Percentiles rank a stretch among this genome's conserved stretches.
These are phyloP conservation scores for Limnothrissa miodon DNA, from an alignment of 2,113 vertebrate genomes.

Conservation along the genomic window DNA sequence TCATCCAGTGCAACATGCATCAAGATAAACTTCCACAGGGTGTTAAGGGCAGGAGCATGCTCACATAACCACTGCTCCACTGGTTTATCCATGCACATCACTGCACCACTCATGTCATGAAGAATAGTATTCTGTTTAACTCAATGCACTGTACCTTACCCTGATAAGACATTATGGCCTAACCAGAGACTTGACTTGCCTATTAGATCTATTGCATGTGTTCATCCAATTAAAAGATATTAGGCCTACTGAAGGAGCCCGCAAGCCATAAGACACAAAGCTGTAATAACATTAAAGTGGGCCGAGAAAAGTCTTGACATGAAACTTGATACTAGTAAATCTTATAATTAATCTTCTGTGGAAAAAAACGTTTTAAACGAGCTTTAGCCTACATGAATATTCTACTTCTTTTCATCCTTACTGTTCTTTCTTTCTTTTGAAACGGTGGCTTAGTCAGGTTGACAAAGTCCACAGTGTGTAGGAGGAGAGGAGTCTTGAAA, in stretches of 20 bases:
- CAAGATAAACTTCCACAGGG: background rate
- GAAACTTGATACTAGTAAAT: background rate
- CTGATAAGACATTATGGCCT: background rate
- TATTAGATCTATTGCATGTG: background rate
- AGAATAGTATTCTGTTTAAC: too few relatives aligned
- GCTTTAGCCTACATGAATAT: background rate
- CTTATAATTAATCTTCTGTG: background rate
- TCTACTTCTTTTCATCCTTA: background rate
- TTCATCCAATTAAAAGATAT: background rate
- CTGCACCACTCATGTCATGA: too few relatives aligned
- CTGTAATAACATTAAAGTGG: background rate
- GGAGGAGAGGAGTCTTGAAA: background rate
- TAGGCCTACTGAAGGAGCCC: background rate
- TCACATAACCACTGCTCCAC: too few relatives aligned
- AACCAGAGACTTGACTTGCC: background rate
- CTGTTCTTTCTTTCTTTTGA: background rate
- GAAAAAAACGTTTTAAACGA: background rate
- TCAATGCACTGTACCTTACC: background rate
- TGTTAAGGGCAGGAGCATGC: background rate
- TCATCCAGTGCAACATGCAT: constrained; percentile 5
- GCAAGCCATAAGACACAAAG: background rate
- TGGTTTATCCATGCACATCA: too few relatives aligned
- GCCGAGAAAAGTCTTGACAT: background rate
- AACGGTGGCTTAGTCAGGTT: background rate
- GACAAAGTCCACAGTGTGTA: background rate